Conservation (phyloP, 2,113 vertebrate species). For the Baryphthengus martii region DNA sequence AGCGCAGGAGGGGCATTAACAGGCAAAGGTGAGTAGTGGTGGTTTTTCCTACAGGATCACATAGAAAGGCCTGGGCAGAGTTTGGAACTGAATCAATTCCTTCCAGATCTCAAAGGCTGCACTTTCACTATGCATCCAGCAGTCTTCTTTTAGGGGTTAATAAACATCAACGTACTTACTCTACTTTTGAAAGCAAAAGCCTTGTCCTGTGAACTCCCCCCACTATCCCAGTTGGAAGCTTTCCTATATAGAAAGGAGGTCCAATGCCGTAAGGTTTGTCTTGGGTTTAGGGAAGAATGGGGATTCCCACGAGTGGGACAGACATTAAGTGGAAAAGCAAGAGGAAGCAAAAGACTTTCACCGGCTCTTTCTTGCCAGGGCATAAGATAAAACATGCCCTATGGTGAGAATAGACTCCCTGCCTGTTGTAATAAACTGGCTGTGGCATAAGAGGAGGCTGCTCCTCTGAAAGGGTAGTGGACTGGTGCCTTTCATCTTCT, state of each 20-base stretch:
- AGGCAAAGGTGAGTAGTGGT: not conserved
- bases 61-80: not conserved
- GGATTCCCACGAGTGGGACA: not conserved
- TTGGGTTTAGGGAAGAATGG: not conserved
- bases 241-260: not conserved
- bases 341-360: not conserved
- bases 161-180: not conserved
- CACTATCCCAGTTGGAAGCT: not conserved
- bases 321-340: not conserved
- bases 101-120: not conserved
- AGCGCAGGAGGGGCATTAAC: not conserved
- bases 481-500: not conserved
- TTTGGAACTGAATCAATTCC: not conserved
- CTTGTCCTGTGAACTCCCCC: not conserved
- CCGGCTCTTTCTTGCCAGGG: not conserved
- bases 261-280: not conserved
- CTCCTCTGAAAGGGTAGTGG: not conserved
- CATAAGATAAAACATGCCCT: not conserved
- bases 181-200: not conserved
- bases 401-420: not conserved
- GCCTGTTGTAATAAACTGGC: not conserved
- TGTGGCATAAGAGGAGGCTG: not conserved
- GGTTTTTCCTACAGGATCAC: accelerated
- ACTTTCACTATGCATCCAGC: not conserved
- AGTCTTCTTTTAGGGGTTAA: not conserved